Evolutionary conservation across 2,797 vertebrate species (phyloP).

Genomic region (Iguana delicatissima): DNA sequence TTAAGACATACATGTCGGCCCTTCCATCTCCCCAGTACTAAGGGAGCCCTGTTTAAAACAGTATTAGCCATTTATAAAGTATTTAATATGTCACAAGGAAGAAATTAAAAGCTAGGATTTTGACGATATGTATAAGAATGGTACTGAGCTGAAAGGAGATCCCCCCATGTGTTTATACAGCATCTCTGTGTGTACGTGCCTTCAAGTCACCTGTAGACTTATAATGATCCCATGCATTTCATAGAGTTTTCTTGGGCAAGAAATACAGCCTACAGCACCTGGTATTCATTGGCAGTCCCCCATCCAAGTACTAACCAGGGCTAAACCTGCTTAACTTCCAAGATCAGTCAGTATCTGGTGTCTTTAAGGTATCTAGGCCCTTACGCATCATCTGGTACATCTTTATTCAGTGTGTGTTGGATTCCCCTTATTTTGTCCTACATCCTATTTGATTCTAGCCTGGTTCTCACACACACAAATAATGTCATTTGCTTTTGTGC

Average conservation of each 20-base stretch:
- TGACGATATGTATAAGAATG: neutral
- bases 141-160: neutral
- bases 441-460: neutral
- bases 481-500: neutral
- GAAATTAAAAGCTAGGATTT: neutral
- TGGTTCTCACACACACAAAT: neutral
- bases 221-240: too few relatives aligned
- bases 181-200: too few relatives aligned
- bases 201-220: too few relatives aligned
- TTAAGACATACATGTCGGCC: neutral
- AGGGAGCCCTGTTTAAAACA: neutral
- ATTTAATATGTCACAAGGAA: neutral
- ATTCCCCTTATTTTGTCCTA: neutral
- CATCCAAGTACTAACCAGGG: too few relatives aligned
- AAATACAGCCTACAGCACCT: too few relatives aligned
- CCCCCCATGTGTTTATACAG: too few relatives aligned
- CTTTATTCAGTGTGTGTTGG: neutral
- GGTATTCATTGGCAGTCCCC: too few relatives aligned
- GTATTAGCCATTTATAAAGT: neutral
- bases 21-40: neutral
- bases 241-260: too few relatives aligned
- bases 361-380: too few relatives aligned
- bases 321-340: too few relatives aligned
- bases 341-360: too few relatives aligned
- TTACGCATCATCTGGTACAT: neutral